Conservation (phyloP, 2,888 invertebrate species). For the Agriotes lineatus region DNA sequence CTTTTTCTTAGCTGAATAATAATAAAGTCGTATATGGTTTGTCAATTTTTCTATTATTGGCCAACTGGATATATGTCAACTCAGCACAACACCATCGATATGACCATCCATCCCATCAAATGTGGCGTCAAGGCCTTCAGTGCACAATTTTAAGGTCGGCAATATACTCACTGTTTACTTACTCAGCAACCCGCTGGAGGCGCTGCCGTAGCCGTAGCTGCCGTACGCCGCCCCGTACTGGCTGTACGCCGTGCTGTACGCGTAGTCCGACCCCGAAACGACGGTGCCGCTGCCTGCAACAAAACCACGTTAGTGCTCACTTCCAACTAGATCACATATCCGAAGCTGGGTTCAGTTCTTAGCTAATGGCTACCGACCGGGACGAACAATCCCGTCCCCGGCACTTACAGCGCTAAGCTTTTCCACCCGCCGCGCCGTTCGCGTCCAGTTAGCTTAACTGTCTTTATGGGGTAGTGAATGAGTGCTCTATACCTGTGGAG, state of each 20-base stretch:
- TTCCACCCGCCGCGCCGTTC: background rate
- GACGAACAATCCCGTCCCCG: too few species aligned
- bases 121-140: too few species aligned
- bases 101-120: too few species aligned
- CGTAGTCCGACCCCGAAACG: slow-evolving; percentile 75
- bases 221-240: slow-evolving; percentile 81
- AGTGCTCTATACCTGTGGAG: slow-evolving; percentile 71
- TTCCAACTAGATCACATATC: too few species aligned
- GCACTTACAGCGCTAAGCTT: too few species aligned
- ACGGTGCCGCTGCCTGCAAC: slow-evolving; percentile 75
- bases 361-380: too few species aligned
- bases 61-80: too few species aligned
- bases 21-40: background rate
- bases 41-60: background rate
- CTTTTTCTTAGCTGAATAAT: too few species aligned
- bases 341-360: too few species aligned
- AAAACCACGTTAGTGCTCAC: too few species aligned
- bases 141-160: slow-evolving; percentile 23
- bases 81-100: too few species aligned
- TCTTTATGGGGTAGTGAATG: too few species aligned
- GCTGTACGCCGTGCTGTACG: slow-evolving; percentile 80
- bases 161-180: slow-evolving; percentile 76
- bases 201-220: slow-evolving; percentile 75
- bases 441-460: background rate
- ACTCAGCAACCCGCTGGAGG: slow-evolving; percentile 78